Evolutionary conservation across 37 sponge, comb jelly and placozoan genomes (phyloP), one percentile per base, ranked within the genome.

Genomic region (Haliclona indistincta): DNA sequence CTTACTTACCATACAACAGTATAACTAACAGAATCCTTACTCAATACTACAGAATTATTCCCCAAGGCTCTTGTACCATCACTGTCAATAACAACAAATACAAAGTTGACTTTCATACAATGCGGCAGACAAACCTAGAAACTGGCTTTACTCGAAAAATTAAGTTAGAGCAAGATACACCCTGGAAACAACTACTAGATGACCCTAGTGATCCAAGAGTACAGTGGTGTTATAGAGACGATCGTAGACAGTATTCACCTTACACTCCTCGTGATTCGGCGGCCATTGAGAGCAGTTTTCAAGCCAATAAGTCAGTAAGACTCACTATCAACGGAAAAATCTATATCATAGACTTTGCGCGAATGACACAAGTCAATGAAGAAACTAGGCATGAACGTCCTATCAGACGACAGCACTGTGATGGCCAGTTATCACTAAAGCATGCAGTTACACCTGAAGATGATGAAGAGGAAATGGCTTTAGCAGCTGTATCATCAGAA

Each of bases 331-430:
- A 64, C 28, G 45, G 56, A 5, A 71, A 41, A 13, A 1, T 37
- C 1, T 88, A 81, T 61, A 77, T 49, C 20, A 70, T 88, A 34
- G 83, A 88, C 60, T 81, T 81, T 43, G 61, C 6, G 17, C 23
- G 33, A 17, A 88, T 88, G 88, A 65, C 47, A 22, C 88, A 88
- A 56, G 77, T n/a, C n/a, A n/a, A n/a, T n/a, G n/a, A n/a, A n/a
- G n/a, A n/a, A n/a, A n/a, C n/a, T n/a, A n/a, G n/a, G n/a, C n/a
- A n/a, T n/a, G n/a, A n/a, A n/a, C n/a, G n/a, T n/a, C n/a, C n/a
- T n/a, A n/a, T n/a, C 73, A n/a, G 81, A 88, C 44, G 42, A 19
- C 39, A 43, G 37, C 3, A 81, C 88, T 29, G 4, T n/a, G 0
- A 79, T 69, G 37, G 64, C 44, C 20, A 62, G 88, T n/a, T n/a